phyloP scores from a whole-genome alignment of 2,113 vertebrate genomes.

The Ancistrus triradiatus region DNA sequence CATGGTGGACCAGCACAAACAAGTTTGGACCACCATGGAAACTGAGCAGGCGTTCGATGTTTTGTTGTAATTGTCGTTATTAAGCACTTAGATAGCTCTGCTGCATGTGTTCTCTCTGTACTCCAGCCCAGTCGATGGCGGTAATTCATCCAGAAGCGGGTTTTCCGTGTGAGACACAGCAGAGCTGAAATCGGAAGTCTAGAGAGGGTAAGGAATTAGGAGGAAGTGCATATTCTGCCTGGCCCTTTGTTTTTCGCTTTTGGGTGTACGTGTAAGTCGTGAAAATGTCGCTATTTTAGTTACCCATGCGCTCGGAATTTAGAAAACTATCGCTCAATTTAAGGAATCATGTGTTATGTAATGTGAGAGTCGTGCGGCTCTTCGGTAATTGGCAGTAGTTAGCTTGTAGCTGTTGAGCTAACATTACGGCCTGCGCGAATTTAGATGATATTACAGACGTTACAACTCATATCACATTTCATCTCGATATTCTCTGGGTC shows the following conservation, averaged over 20 bases:
- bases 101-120: too few species aligned
- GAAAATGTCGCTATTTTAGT: not conserved
- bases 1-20: too few species aligned
- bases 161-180: too few species aligned
- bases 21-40: too few species aligned
- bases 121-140: too few species aligned
- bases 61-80: too few species aligned
- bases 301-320: not conserved
- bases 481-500: not conserved
- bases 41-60: too few species aligned
- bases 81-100: too few species aligned
- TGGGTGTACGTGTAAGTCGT: not conserved
- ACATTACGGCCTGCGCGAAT: not conserved
- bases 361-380: not conserved
- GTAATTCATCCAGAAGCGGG: too few species aligned
- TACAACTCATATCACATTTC: not conserved
- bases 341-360: not conserved
- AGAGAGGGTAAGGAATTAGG: not conserved
- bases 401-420: not conserved
- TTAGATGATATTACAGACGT: not conserved
- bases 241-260: not conserved
- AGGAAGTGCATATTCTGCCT: not conserved
- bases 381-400: too few species aligned
- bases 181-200: conserved; percentile 6
- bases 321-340: not conserved